Evolutionary conservation across 2,113 vertebrate genomes (phyloP), one percentile per base, ranked within the genome.

Genomic region (Halichoeres trimaculatus): DNA sequence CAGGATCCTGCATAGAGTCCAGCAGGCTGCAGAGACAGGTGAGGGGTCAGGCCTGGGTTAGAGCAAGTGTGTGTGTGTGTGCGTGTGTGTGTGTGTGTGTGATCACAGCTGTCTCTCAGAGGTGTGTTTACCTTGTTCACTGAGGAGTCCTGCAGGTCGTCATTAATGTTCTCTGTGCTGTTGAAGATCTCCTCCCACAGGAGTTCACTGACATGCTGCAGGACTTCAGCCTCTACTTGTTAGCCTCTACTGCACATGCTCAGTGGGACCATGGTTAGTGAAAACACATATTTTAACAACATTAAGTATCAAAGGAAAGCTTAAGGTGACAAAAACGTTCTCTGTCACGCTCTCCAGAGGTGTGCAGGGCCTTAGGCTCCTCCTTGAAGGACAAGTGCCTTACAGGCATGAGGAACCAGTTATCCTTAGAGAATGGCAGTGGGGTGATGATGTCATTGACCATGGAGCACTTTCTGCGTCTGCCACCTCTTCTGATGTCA

Each of bases 211-310:
- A 67, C 51, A 73, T 85, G 66, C 81, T 93, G 79, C 85, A 93
- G 70, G 78, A 90, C 60, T 66, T 94, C 66, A 87, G 81, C 80
- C 74, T 78, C n/a, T 3, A 47, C 62, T 66, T 91, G 58, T 78
- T 90, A 51, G 85, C 85, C 61, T 53, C 71, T 11, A 78, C 80
- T 50, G 91, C 93, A 80, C 92, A 93, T 73, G 85, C 81, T 86
- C 88, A 87, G 58, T 93, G 76, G 94, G 94, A 95, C 91, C 83
- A 93, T 83, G 94, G 95, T 94, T 67, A 85, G 91, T 90, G 26
- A 0, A n/a, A 22, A 38, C 30, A 56, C 45, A 62, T 40, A 38
- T 40, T 40, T 4, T 30, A 30, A 30, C 30, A 30, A 30, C 30
- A 30, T 30, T 30, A 30, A 4, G 14, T 16, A 17, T 13, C 2